Percentiles rank a stretch among this genome's conserved stretches.
Conservation (phyloP, 2,113 vertebrate species). For the Vulpes vulpes region DNA sequence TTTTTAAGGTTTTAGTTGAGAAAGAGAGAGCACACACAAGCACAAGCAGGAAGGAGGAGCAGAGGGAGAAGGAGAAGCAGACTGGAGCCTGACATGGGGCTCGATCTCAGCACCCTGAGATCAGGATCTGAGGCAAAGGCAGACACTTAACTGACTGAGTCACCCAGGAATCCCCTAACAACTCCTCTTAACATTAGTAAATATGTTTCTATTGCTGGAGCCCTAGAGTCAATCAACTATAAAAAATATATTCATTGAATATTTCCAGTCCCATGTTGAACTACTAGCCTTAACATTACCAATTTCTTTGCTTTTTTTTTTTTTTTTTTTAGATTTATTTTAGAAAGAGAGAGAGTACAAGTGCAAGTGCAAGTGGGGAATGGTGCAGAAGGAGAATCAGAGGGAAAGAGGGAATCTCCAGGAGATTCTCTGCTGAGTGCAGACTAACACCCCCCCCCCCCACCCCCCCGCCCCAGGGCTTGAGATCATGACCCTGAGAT, state of each 20-base stretch:
- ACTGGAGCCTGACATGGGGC: no score
- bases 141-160: neutral
- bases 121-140: no score
- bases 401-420: neutral
- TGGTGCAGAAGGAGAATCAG: neutral
- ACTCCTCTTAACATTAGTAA: slow-evolving; percentile 29
- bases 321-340: neutral
- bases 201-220: slow-evolving; percentile 11
- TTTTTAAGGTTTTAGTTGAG: neutral
- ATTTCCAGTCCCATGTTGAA: neutral
- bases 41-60: no score
- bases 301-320: neutral
- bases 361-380: neutral
- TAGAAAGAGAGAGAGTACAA: neutral
- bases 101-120: no score
- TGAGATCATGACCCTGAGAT: neutral
- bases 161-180: neutral
- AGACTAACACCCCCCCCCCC: neutral
- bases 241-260: slow-evolving; percentile 37
- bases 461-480: neutral
- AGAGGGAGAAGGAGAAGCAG: no score
- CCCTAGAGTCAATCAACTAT: slow-evolving; percentile 27
- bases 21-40: neutral
- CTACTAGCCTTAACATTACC: neutral
- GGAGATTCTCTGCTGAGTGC: neutral